Evolutionary conservation across 2,888 invertebrate species (phyloP).

Genomic region (Agrilus cyanescens): DNA sequence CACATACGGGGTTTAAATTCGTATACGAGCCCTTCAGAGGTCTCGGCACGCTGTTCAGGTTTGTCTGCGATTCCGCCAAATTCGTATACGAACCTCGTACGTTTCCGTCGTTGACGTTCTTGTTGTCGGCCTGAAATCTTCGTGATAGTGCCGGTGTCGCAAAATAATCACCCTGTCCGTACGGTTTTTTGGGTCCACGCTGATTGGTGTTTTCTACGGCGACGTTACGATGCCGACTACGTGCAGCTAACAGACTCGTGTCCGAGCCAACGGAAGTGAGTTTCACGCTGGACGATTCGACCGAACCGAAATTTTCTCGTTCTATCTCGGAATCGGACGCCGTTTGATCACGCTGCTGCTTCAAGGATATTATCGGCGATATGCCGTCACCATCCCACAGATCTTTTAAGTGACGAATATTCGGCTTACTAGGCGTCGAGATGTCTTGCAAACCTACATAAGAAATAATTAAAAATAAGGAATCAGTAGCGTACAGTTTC

Average conservation of each 20-base stretch:
- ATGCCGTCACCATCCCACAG: constrained; percentile 22
- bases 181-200: background rate
- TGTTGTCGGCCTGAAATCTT: no score
- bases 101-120: no score
- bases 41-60: constrained; percentile 26
- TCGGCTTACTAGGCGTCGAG: constrained; percentile 32
- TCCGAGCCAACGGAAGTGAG: constrained; percentile 20
- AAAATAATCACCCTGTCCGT: background rate
- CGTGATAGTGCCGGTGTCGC: no score
- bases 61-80: constrained; percentile 20
- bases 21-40: constrained; percentile 30
- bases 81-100: background rate
- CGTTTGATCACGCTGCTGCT: constrained; percentile 13
- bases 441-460: constrained; percentile 27
- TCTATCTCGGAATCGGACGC: constrained; percentile 31
- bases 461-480: background rate
- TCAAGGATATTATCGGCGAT: constrained; percentile 26
- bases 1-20: constrained; percentile 26
- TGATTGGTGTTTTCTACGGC: no score
- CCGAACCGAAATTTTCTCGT: constrained; percentile 27
- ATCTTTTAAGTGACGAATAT: constrained; percentile 13
- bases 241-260: constrained; percentile 12
- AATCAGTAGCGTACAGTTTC: no score
- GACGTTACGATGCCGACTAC: background rate
- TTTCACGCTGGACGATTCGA: constrained; percentile 20